Evolutionary conservation across 2,888 invertebrate species (phyloP), one percentile per base, ranked within the genome.

Genomic region (Oscheius sp.): DNA sequence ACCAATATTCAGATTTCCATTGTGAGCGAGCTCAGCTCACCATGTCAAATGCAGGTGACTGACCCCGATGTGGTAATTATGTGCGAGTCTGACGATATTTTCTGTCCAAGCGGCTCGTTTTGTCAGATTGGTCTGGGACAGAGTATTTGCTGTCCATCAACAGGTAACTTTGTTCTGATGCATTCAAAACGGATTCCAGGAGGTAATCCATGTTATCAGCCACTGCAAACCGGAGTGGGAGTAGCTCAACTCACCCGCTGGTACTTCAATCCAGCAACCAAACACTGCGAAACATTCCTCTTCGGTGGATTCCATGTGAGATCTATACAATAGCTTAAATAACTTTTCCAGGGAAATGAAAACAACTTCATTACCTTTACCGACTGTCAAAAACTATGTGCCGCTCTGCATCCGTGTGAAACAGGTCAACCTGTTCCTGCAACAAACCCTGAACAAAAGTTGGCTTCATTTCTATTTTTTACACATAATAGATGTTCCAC

Each of bases 291-390:
- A 50, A 77, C 81, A 11, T 86, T 85, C 73, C 57, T 76, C 21
- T 86, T 84, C 65, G 76, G 74, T 10, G 86, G 86, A 35, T 84
- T 82, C 73, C 81, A 83, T 73, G 82, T 79, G 13, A 13, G 21
- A 55, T 33, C 9, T 1, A 21, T 13, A 2, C 2, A 48, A 11
- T 21, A 21, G 65, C 9, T 9, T 9, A 13, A 29, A 47, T 7
- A 53, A 71, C 4, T 10, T 42, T 50, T 60, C 66, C 66, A 80
- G 78, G 84, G 85, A 11, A 85, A 85, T 60, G 79, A 81, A 62
- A 85, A 85, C 74, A 85, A 85, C 74, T 85, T 84, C 76, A 60
- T 75, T 35, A 70, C 78, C 0, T 84, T 63, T 55, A 79, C 75
- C 1, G 76, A 76, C 3, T 84, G 84, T 68, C 71, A 66, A 33